Conservation (phyloP, 2,113 vertebrate species). For the Etheostoma cragini region DNA sequence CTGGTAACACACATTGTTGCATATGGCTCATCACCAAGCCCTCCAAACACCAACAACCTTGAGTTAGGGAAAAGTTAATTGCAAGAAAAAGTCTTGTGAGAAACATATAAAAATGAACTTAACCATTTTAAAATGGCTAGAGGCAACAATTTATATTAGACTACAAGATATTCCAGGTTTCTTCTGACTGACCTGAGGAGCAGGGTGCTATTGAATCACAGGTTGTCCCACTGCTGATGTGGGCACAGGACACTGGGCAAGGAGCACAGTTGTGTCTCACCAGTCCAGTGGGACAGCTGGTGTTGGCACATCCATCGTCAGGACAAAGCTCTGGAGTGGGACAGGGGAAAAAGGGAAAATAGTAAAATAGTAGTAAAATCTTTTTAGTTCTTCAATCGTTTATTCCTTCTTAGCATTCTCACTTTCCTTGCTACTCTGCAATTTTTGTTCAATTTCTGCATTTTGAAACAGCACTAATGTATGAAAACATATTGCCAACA, state of each 20-base stretch:
- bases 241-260: slow-evolving; percentile 89
- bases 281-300: slow-evolving; percentile 83
- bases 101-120: neutral
- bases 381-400: neutral
- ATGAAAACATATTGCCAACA: neutral
- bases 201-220: slow-evolving; percentile 81
- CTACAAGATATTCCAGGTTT: neutral
- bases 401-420: neutral
- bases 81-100: neutral
- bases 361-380: no score
- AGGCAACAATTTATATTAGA: neutral
- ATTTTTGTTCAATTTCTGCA: neutral
- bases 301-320: slow-evolving; percentile 82
- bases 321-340: slow-evolving; percentile 82
- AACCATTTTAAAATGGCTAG: neutral
- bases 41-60: slow-evolving; percentile 91
- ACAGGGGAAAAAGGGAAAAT: neutral
- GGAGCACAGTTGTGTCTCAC: slow-evolving; percentile 82
- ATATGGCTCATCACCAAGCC: slow-evolving; percentile 83
- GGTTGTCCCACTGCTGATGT: slow-evolving; percentile 72
- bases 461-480: neutral
- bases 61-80: neutral
- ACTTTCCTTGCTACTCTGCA: neutral
- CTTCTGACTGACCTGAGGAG: slow-evolving; percentile 81
- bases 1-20: slow-evolving; percentile 82